Conservation (phyloP, 2,113 vertebrate species). For the Pelecanus crispus region DNA sequence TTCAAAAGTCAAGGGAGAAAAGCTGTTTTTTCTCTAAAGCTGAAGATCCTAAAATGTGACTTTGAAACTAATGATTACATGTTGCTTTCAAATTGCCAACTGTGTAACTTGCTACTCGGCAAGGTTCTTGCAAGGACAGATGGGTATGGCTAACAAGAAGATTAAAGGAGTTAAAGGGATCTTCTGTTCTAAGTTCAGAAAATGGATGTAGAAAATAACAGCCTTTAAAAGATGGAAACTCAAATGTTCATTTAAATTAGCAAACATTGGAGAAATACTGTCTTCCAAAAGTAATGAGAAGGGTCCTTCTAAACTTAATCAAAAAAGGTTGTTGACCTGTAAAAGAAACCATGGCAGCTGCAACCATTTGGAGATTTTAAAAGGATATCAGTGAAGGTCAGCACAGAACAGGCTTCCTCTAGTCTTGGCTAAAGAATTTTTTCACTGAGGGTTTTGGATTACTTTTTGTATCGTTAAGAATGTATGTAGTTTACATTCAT, state of each 20-base stretch:
- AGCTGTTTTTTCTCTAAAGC: not conserved
- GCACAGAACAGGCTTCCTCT: not conserved
- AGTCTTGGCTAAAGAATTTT: not conserved
- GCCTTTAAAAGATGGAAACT: constrained; percentile 4
- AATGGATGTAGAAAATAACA: constrained; percentile 34
- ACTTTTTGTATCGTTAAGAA: not conserved
- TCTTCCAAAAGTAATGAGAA: constrained; percentile 18
- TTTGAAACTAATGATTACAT: not conserved
- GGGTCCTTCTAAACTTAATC: constrained; percentile 28
- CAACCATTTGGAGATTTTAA: not conserved
- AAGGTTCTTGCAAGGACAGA: not conserved
- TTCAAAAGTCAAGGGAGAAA: not conserved
- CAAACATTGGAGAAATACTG: not conserved
- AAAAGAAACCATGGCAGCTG: not conserved
- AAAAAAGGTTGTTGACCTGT: not conserved
- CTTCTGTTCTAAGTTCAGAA: constrained; percentile 12
- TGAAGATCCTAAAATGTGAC: not conserved
- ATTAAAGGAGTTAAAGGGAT: constrained; percentile 40
- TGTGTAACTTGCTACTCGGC: not conserved
- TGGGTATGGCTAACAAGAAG: constrained; percentile 4
- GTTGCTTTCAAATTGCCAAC: not conserved
- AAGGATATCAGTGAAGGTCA: not conserved
- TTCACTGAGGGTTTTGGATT: not conserved
- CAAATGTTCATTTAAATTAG: constrained; percentile 37
- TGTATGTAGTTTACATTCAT: not conserved